Evolutionary conservation across 2,888 invertebrate species (phyloP).

Genomic region (Criorhina ranunculi): DNA sequence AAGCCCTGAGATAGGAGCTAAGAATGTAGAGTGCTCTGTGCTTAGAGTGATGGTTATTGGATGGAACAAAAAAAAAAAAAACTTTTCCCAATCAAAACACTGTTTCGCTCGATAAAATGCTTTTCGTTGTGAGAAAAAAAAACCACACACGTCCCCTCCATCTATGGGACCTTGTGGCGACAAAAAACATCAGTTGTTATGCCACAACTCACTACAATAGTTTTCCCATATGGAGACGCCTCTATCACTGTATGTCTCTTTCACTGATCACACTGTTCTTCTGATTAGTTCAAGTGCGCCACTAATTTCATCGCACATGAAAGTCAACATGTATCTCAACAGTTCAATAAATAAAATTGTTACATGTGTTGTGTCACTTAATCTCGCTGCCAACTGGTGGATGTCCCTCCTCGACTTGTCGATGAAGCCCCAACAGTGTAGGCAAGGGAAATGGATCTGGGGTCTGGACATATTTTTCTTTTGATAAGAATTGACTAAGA

Average conservation of each 20-base stretch:
- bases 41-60: too few species aligned
- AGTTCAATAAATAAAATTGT: conserved; percentile 74
- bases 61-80: too few species aligned
- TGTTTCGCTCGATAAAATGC: conserved; percentile 20
- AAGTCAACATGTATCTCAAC: conserved; percentile 68
- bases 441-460: conserved; percentile 3
- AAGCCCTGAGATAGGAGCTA: too few species aligned
- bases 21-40: too few species aligned
- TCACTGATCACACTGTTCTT: conserved; percentile 47
- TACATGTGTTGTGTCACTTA: conserved; percentile 76
- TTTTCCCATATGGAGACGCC: conserved; percentile 65
- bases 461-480: conserved; percentile 26
- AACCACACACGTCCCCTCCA: conserved; percentile 6
- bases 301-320: conserved; percentile 72
- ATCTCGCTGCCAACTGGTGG: conserved; percentile 60
- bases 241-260: neutral
- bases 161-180: neutral
- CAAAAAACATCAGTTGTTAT: conserved; percentile 8
- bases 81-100: conserved; percentile 12
- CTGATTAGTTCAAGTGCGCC: conserved; percentile 75
- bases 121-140: conserved; percentile 25
- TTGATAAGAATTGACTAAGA: conserved; percentile 67
- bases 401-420: conserved; percentile 47
- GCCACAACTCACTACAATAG: conserved; percentile 46
- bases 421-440: conserved; percentile 23